Conservation (phyloP, 1,140 invertebrate species). For the Leptopilina clavipes region DNA sequence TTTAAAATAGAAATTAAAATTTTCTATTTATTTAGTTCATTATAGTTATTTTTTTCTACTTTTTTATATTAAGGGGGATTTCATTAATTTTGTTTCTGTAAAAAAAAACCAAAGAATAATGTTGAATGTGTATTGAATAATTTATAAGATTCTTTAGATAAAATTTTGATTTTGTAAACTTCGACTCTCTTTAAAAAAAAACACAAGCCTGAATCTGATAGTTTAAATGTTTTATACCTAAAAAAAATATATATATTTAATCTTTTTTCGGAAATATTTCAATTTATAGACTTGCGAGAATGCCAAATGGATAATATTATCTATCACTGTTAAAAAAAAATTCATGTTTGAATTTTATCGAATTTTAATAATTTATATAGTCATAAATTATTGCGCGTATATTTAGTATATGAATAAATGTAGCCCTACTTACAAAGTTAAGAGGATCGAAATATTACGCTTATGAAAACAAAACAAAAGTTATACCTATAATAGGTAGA, state of each 20-base stretch:
- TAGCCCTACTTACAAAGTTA: constrained; percentile 49
- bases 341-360: constrained; percentile 7
- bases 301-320: constrained; percentile 1
- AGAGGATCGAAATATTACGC: constrained; percentile 67
- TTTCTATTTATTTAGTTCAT: not conserved
- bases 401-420: constrained; percentile 22
- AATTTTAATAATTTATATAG: constrained; percentile 28
- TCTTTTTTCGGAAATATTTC: not conserved
- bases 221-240: constrained; percentile 9
- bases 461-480: constrained; percentile 50
- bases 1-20: not conserved
- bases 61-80: not conserved
- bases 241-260: constrained; percentile 1
- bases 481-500: constrained; percentile 44
- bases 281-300: constrained; percentile 2
- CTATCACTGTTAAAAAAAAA: not conserved
- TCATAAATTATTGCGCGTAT: not conserved
- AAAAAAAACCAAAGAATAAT: not conserved
- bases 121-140: constrained; percentile 1
- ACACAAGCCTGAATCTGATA: constrained; percentile 6
- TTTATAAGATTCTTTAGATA: not conserved
- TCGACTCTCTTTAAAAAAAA: not conserved
- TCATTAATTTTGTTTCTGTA: not conserved
- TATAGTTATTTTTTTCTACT: not conserved
- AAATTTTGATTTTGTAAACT: constrained; percentile 18